Evolutionary conservation across 30 jellyfish, hydroid and myxozoan genomes (phyloP).

Genomic region (Rhopilema esculentum): DNA sequence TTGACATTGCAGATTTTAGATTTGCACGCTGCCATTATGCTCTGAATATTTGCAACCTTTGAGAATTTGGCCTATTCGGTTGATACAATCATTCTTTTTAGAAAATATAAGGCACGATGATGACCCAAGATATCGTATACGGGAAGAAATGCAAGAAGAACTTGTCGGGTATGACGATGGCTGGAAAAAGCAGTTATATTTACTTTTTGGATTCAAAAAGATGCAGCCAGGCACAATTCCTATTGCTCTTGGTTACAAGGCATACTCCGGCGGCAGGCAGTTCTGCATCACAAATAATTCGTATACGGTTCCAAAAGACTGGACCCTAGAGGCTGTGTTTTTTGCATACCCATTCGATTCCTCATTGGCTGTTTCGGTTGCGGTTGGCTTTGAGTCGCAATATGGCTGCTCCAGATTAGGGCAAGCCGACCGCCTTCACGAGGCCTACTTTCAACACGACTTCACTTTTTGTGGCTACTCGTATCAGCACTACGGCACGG

Average conservation of each 20-base stretch:
- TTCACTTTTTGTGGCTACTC: conserved; percentile 28
- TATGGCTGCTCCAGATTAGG: conserved; percentile 8
- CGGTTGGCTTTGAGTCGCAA: conserved; percentile 32
- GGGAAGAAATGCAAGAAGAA: neutral
- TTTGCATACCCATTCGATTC: conserved; percentile 7
- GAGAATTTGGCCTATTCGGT: too few relatives aligned
- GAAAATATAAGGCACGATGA: neutral
- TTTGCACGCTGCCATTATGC: too few relatives aligned
- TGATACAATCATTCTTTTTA: too few relatives aligned
- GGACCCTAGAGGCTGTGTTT: neutral
- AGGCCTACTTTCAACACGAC: conserved; percentile 19
- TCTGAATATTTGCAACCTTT: too few relatives aligned
- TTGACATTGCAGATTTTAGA: too few relatives aligned
- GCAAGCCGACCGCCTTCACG: neutral
- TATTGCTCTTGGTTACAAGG: neutral
- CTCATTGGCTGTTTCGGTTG: neutral
- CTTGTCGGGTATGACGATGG: neutral
- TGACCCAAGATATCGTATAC: conserved; percentile 6
- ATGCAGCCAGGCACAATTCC: neutral
- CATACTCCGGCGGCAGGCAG: neutral
- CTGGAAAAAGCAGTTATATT: neutral
- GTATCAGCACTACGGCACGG: conserved; percentile 24
- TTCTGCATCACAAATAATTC: neutral
- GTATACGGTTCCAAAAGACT: neutral
- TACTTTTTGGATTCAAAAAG: neutral